Evolutionary conservation across 2,888 invertebrate genomes (phyloP), one percentile per base, ranked within the genome.

Genomic region (Eucera pruinosa): DNA sequence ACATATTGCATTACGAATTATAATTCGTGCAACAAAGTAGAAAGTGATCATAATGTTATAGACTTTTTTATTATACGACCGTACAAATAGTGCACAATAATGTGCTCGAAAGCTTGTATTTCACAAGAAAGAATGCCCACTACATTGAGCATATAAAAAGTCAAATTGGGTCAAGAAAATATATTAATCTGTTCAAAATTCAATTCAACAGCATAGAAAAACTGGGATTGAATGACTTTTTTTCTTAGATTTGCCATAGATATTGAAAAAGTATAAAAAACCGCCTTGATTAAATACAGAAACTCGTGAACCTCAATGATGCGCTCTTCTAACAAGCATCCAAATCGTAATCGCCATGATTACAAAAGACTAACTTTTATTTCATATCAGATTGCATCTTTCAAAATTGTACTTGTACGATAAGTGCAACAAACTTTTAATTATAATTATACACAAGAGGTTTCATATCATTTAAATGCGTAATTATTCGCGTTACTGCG

Each of bases 291-390:
- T 43, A 54, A 60, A 48, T 25, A 74, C 15, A 48, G 11, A n/a
- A 41, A 54, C 43, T 57, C 23, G 23, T 9, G 11, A 58, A 36
- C 27, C 36, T 27, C 9, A 27, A 13, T 1, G 52, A 52, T 39
- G 43, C 48, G 27, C 47, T 65, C 18, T 50, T 48, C 23, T 50
- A 48, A 52, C 43, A 54, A 69, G 54, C 65, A 58, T n/a, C 18
- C 36, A 23, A 58, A 64, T 58, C n/a, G 23, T 41, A 48, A 69
- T 74, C 54, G 75, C 45, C 60, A 67, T 65, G 48, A 65, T 64
- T 47, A 9, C 61, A 18, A 13, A 23, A 15, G 43, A 48, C 23
- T n/a, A n/a, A 13, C 9, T 43, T 50, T 41, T 23, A 58, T 68
- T 66, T 23, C 47, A 57, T 54, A 65, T 33, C 23, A 2, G 30